Percentiles rank a stretch among this genome's conserved stretches.
These are phyloP conservation scores for Origma solitaria DNA, from an alignment of 2,113 vertebrate genomes.

Conservation along the genomic window DNA sequence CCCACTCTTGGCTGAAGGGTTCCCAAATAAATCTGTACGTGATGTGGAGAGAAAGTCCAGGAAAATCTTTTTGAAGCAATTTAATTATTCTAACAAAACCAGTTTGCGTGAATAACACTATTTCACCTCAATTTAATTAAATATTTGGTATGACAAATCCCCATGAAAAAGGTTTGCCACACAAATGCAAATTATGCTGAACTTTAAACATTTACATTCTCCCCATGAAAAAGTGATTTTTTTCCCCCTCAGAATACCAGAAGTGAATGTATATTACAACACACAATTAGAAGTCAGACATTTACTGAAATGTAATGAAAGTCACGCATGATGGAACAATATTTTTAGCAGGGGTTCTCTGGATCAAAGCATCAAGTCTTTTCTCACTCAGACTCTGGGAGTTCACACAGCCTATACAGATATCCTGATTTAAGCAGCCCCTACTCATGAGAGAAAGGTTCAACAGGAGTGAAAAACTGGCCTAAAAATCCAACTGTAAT, in stretches of 20 bases:
- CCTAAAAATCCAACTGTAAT: neutral
- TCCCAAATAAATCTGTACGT: neutral
- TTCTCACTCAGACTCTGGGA: neutral
- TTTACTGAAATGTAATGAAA: neutral
- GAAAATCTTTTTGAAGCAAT: neutral
- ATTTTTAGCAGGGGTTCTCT: neutral
- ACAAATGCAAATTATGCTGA: neutral
- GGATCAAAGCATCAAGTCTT: neutral
- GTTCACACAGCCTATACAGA: neutral
- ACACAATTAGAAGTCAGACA: neutral
- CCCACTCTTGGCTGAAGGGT: neutral
- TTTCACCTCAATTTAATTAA: constrained; percentile 11
- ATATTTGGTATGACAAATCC: constrained; percentile 14
- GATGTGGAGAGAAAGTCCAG: neutral
- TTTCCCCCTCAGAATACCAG: neutral
- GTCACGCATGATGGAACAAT: neutral
- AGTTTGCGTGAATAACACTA: neutral
- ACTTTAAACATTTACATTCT: neutral
- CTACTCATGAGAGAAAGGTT: neutral
- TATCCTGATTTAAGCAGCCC: neutral
- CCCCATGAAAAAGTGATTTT: neutral
- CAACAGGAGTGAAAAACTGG: neutral
- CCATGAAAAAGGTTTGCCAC: neutral
- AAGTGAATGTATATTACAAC: neutral
- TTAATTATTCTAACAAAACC: neutral